Evolutionary conservation across 2,113 vertebrate genomes (phyloP).

Genomic region (Megalops atlanticus): DNA sequence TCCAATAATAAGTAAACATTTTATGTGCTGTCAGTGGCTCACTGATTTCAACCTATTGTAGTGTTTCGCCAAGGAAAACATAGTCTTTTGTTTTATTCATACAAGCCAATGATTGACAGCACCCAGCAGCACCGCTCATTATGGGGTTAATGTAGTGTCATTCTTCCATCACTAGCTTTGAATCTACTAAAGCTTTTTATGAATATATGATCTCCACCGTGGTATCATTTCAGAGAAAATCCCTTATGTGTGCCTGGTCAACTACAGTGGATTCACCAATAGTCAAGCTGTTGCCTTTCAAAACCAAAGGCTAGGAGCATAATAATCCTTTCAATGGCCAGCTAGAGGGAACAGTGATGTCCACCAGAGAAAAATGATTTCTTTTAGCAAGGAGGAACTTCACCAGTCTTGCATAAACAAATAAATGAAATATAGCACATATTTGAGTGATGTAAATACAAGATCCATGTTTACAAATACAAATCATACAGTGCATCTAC

Average conservation of each 20-base stretch:
- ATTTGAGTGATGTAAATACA: not conserved
- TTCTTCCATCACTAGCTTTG: not conserved
- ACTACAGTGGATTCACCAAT: slow-evolving; percentile 27
- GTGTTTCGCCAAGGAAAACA: not conserved
- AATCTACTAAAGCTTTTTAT: not conserved
- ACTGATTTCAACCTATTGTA: not conserved
- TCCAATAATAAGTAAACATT: too few species aligned
- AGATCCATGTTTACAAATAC: not conserved
- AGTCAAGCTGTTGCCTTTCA: slow-evolving; percentile 62
- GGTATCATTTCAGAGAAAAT: not conserved
- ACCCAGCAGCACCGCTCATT: not conserved
- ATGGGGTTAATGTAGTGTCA: not conserved
- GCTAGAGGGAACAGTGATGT: slow-evolving; percentile 51
- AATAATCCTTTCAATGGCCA: slow-evolving; percentile 55
- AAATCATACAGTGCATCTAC: not conserved
- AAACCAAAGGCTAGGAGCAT: slow-evolving; percentile 45
- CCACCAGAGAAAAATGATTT: slow-evolving; percentile 46
- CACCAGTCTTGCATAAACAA: not conserved
- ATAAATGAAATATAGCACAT: not conserved
- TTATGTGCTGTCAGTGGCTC: not conserved
- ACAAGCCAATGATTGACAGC: not conserved
- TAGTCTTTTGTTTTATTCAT: too few species aligned
- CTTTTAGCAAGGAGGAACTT: slow-evolving; percentile 45
- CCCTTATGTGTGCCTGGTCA: not conserved
- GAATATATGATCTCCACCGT: not conserved